Percentiles rank a stretch among this genome's conserved stretches.
Evolutionary conservation across 2,113 vertebrate genomes (phyloP).

Genomic region (Sclerurus mexicanus): DNA sequence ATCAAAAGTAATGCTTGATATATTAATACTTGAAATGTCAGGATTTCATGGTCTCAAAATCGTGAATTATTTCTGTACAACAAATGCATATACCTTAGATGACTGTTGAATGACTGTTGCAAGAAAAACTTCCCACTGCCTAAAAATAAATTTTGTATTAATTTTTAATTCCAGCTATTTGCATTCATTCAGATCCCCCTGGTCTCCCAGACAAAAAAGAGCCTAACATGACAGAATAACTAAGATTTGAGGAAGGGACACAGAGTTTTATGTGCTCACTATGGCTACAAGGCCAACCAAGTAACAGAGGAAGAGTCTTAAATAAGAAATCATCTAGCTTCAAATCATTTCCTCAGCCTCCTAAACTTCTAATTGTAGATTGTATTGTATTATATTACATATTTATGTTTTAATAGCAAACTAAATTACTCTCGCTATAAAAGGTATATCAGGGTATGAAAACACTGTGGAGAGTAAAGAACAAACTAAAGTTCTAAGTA

Average conservation of each 20-base stretch:
- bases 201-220: neutral
- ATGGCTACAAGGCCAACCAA: neutral
- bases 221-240: neutral
- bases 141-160: neutral
- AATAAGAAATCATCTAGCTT: neutral
- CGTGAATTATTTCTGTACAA: neutral
- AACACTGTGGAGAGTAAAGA: neutral
- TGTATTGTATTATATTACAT: neutral
- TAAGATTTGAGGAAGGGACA: neutral
- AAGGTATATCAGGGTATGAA: neutral
- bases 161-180: neutral
- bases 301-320: neutral
- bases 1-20: neutral
- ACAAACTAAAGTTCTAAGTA: neutral
- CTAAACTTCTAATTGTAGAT: neutral
- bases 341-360: neutral
- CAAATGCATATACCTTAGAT: neutral
- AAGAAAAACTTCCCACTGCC: neutral
- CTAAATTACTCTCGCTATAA: neutral
- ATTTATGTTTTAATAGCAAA: neutral
- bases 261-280: neutral
- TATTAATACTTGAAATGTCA: neutral
- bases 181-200: neutral
- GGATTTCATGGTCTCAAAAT: neutral
- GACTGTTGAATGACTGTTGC: neutral